Evolutionary conservation across 1,140 invertebrate species (phyloP), one percentile per base, ranked within the genome.

Genomic region (Drosophila sturtevanti): DNA sequence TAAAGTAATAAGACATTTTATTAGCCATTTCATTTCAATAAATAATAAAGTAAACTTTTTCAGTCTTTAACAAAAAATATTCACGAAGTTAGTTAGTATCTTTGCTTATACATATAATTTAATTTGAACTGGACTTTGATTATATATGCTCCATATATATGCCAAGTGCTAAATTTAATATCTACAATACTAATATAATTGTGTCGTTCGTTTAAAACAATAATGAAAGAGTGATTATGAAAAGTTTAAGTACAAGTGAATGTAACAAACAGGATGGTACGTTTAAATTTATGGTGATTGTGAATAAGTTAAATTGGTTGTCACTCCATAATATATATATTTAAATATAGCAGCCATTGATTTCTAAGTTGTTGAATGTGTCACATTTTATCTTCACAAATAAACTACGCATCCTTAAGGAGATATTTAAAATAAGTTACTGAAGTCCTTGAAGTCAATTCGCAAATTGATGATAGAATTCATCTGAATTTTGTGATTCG

Each of bases 1-100:
- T 9, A 60, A 18, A 60, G 7, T 38, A 60, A n/a, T 38, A 38
- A 60, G 37, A 60, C 37, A 60, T 56, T 56, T 56, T 56, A 56
- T 56, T 56, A 60, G 58, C 34, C 16, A 34, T 37, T 14, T 55
- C n/a, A 24, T n/a, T 60, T 60, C 35, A 60, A 60, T 60, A 60
- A 60, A 60, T 60, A 60, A 21, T 60, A 60, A 60, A 60, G 16
- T 60, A 38, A 60, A 41, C 37, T 22, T 60, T 60, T 60, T 60
- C 58, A 60, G 58, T 60, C 58, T 60, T 60, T 35, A 37, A 60
- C 37, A 60, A 60, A 41, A 60, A 41, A 34, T 60, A 21, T 59
- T 35, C n/a, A 31, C 34, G 24, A 16, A 18, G 11, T 34, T 27
- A 34, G 14, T 34, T 56, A 34, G 14, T 34, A 34, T 34, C n/a